phyloP scores from a whole-genome alignment of 1,140 invertebrate species.

The Drosophila simulans region DNA sequence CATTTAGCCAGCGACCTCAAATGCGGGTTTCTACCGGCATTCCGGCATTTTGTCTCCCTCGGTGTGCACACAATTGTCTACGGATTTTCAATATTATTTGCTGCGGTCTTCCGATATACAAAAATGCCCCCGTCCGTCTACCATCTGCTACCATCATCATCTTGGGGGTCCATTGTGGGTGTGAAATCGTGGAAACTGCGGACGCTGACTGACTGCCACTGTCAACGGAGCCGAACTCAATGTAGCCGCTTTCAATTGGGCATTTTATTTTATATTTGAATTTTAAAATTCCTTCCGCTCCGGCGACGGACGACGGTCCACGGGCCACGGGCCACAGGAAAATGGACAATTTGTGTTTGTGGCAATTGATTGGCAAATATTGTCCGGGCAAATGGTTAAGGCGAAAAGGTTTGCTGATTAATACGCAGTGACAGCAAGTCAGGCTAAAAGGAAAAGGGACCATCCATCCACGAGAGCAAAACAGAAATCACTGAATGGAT shows the following conservation, averaged over 20 bases:
- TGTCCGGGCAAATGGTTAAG: constrained; percentile 70
- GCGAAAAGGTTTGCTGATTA: constrained; percentile 78
- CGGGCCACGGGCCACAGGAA: constrained; percentile 68
- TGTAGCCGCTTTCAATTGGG: constrained; percentile 82
- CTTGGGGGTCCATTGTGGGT: constrained; percentile 53
- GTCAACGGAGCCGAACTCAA: constrained; percentile 55
- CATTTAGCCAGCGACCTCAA: constrained; percentile 71
- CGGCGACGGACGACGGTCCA: constrained; percentile 56
- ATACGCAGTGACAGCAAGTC: constrained; percentile 70
- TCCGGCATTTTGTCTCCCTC: constrained; percentile 42
- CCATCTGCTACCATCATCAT: constrained; percentile 62
- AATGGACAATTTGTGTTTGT: constrained; percentile 84
- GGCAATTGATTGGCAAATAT: constrained; percentile 84
- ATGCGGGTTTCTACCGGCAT: constrained; percentile 57
- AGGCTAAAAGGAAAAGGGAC: constrained; percentile 13
- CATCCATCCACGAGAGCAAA: constrained; percentile 2
- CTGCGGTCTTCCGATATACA: constrained; percentile 65
- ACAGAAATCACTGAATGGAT: background rate
- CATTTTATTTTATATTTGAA: constrained; percentile 84
- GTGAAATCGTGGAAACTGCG: constrained; percentile 50
- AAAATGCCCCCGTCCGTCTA: constrained; percentile 8
- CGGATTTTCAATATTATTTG: constrained; percentile 82
- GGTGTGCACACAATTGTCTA: constrained; percentile 76
- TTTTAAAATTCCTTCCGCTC: constrained; percentile 84
- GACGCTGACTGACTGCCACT: constrained; percentile 43